Conservation (phyloP, 2,113 vertebrate species). For the Ptilorrhoa leucosticta region DNA sequence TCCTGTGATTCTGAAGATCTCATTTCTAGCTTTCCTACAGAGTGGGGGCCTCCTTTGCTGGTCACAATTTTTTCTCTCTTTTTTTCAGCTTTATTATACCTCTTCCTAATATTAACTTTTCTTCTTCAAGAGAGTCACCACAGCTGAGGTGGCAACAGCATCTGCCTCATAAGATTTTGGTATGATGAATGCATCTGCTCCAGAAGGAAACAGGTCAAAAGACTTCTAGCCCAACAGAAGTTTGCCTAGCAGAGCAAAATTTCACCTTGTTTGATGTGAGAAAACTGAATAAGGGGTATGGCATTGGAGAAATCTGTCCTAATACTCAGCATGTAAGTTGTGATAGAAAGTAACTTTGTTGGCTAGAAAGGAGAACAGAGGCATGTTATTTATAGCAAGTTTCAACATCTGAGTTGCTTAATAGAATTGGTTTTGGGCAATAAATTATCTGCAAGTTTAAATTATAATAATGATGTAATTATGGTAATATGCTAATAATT, state of each 20-base stretch:
- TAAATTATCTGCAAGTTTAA: conserved; percentile 13
- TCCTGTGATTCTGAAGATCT: background rate
- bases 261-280: background rate
- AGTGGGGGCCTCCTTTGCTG: background rate
- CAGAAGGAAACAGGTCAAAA: background rate
- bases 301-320: background rate
- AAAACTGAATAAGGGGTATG: background rate
- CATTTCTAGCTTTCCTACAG: background rate
- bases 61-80: background rate
- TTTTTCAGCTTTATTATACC: background rate
- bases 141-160: background rate
- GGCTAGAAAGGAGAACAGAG: background rate
- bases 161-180: background rate
- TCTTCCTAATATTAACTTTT: background rate
- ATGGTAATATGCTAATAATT: conserved; percentile 43
- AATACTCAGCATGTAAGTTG: background rate
- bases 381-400: background rate
- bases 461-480: conserved; percentile 34
- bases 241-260: background rate
- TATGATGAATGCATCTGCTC: background rate
- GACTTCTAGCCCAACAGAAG: background rate
- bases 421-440: background rate
- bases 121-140: background rate
- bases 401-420: background rate
- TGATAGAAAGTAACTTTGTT: background rate